phyloP scores from a whole-genome alignment of 2,888 invertebrate species.

The Plutella xylostella region DNA sequence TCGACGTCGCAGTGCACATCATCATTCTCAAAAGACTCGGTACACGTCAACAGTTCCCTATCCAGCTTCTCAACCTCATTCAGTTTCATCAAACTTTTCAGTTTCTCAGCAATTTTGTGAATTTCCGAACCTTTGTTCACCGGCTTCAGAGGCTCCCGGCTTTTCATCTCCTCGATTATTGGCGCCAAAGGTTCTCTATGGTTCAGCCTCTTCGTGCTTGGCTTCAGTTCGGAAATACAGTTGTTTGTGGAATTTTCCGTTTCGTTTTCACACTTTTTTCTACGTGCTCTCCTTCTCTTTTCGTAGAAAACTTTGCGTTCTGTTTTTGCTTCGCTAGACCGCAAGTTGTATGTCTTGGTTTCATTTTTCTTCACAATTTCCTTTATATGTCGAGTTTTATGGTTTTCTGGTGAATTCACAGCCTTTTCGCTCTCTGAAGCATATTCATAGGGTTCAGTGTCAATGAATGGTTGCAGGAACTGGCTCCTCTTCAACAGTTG shows the following conservation, averaged over 20 bases:
- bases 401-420: slow-evolving; percentile 27
- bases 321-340: slow-evolving; percentile 44
- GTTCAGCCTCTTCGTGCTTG: slow-evolving; percentile 24
- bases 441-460: slow-evolving; percentile 47
- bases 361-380: slow-evolving; percentile 28
- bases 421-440: slow-evolving; percentile 50
- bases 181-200: slow-evolving; percentile 46
- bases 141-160: slow-evolving; percentile 36
- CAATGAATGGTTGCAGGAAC: slow-evolving; percentile 42
- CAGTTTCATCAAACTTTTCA: slow-evolving; percentile 42
- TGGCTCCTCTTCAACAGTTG: slow-evolving; percentile 53
- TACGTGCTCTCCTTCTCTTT: slow-evolving; percentile 30
- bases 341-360: slow-evolving; percentile 42
- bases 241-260: slow-evolving; percentile 20
- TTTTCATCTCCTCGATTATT: slow-evolving; percentile 53
- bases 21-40: slow-evolving; percentile 42
- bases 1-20: slow-evolving; percentile 4
- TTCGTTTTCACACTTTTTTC: slow-evolving; percentile 18
- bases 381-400: slow-evolving; percentile 18
- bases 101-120: slow-evolving; percentile 58
- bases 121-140: slow-evolving; percentile 42
- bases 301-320: slow-evolving; percentile 42
- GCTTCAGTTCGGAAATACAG: slow-evolving; percentile 16
- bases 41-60: slow-evolving; percentile 43
- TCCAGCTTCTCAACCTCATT: slow-evolving; percentile 37